Base-by-base conservation (phyloP, 2,797 vertebrate species). In the Novumbra hubbsi region DNA sequence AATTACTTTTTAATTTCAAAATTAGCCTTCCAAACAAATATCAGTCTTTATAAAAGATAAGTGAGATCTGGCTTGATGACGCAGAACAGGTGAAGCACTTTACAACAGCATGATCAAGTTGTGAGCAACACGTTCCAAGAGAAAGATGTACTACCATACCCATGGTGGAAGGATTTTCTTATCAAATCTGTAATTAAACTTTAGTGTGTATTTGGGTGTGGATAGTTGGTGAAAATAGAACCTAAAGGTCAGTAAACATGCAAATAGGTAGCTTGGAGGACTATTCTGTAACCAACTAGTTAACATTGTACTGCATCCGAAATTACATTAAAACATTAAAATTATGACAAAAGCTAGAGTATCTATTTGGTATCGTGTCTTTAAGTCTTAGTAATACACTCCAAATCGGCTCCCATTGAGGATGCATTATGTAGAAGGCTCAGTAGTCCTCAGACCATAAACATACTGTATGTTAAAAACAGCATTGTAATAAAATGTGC, bases 171-270 rank as follows among this genome's bases (percentile, higher is more conserved):
- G 19, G 24, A 28, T 28, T 28, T 12, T 8, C 7, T 55, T 55
- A 55, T 55, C 8, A 55, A 55, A 21, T 55, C n/a, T n/a, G 17
- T 52, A 15, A 5, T 19, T 55, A 55, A 55, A 8, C 52, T 21
- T 55, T 55, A 55, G 52, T 2, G 19, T 55, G 50, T n/a, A 19
- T 55, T 19, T 55, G 52, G n/a, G n/a, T 55, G 19, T 16, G 5
- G 34, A 5, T 4, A 38, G 16, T 52, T 52, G 50, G 66, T 62
- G 24, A 75, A 77, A 75, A 73, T 82, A 68, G 62, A 27, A 68
- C 5, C 0, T 38, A 38, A 52, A 52, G 3, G 16, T 52, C 49
- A 15, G 48, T 50, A 11, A 12, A 17, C 48, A 52, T 14, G 14
- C 49, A 52, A 52, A 19, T 1, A 52, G 34, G 34, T 38, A 38